phyloP scores from a whole-genome alignment of 2,888 invertebrate genomes.

The Melolontha melolontha region DNA sequence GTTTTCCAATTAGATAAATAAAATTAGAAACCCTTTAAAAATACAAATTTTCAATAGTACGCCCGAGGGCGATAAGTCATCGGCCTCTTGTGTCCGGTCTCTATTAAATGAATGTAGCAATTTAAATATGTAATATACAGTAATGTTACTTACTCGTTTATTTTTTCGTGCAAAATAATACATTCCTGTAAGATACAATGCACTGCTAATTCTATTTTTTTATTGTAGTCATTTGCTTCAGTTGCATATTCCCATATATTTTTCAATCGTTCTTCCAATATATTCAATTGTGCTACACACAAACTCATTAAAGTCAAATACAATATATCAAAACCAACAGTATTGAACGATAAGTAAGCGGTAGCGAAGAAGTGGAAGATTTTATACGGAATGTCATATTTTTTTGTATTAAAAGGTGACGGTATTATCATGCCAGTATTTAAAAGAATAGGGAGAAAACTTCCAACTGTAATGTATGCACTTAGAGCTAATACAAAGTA shows the following conservation, averaged over 20 bases:
- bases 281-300: slow-evolving; percentile 3
- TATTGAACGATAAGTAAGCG: background rate
- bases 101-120: no score
- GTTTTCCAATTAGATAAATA: no score
- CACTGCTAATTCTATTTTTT: no score
- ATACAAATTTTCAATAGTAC: no score
- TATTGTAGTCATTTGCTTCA: background rate
- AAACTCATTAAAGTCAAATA: slow-evolving; percentile 8
- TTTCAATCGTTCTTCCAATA: slow-evolving; percentile 3
- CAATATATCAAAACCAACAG: slow-evolving; percentile 1
- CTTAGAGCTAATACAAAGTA: background rate
- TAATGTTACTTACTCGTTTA: no score
- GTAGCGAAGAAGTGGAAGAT: background rate
- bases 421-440: slow-evolving; percentile 4
- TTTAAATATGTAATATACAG: no score
- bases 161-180: no score
- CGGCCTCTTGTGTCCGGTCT: no score
- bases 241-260: background rate
- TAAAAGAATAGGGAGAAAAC: background rate
- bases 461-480: background rate
- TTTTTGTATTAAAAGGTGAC: background rate
- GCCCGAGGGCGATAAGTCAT: no score
- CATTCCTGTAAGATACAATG: no score
- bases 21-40: no score
- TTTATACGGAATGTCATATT: background rate